Evolutionary conservation across 2,888 invertebrate species (phyloP).

Genomic region (Mythimna albipuncta): DNA sequence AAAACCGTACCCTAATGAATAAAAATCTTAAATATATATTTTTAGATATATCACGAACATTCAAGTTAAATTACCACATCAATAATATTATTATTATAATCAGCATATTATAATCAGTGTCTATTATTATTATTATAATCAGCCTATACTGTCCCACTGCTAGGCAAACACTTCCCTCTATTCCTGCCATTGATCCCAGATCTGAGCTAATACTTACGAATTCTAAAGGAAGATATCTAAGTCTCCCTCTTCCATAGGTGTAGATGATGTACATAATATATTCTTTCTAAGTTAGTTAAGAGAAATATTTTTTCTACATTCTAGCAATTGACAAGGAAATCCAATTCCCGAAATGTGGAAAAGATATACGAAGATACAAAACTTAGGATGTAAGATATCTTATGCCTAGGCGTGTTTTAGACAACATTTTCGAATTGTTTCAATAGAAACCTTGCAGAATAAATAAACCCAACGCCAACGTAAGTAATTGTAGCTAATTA

Average conservation of each 20-base stretch:
- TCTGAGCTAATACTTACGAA: too few relatives aligned
- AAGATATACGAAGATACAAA: background rate
- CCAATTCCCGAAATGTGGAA: too few relatives aligned
- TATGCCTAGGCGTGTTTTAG: background rate
- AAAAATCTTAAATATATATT: background rate
- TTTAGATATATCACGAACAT: slow-evolving; percentile 28
- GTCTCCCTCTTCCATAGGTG: background rate
- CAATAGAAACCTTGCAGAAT: background rate
- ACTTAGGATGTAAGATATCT: background rate
- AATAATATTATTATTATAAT: too few relatives aligned
- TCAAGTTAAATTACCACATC: background rate
- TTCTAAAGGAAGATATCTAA: too few relatives aligned
- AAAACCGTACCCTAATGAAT: too few relatives aligned
- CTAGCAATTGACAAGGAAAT: background rate
- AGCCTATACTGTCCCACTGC: too few relatives aligned
- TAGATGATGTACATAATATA: background rate
- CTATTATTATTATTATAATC: too few relatives aligned
- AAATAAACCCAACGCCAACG: slow-evolving; percentile 23
- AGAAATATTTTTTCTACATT: background rate
- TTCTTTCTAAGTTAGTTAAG: background rate
- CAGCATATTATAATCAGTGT: too few relatives aligned
- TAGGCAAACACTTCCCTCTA: too few relatives aligned
- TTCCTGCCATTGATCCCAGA: too few relatives aligned
- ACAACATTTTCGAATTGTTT: background rate
- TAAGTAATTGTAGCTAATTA: slow-evolving; percentile 50